phyloP scores from a whole-genome alignment of 2,797 vertebrate genomes.

The Bradypodion ventrale region DNA sequence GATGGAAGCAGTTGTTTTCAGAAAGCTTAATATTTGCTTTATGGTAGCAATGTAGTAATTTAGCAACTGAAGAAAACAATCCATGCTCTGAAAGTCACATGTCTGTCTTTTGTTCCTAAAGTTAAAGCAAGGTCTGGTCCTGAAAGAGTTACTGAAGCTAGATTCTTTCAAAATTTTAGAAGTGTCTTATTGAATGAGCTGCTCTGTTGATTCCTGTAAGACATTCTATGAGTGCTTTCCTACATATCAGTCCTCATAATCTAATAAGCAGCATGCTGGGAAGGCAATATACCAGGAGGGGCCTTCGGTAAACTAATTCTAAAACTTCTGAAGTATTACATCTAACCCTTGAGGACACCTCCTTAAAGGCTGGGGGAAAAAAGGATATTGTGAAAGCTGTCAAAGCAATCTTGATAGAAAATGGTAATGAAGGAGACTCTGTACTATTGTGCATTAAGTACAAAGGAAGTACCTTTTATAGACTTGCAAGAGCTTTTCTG shows the following conservation, averaged over 20 bases:
- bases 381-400: neutral
- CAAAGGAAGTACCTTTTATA: constrained; percentile 27
- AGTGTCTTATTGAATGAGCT: neutral
- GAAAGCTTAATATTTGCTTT: neutral
- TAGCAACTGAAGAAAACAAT: too few relatives aligned
- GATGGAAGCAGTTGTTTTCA: neutral
- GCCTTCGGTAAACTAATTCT: neutral
- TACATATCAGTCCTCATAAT: neutral
- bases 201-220: neutral
- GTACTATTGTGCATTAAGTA: constrained; percentile 12
- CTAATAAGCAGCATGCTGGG: neutral
- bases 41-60: neutral
- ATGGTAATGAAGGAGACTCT: constrained; percentile 34
- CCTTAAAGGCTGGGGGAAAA: constrained; percentile 7
- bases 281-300: neutral
- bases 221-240: neutral
- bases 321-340: neutral
- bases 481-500: constrained; percentile 9
- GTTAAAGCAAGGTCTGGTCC: neutral
- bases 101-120: neutral
- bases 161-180: neutral
- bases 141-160: neutral
- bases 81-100: neutral
- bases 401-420: constrained; percentile 28
- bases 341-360: neutral